These are phyloP conservation scores for Sclerurus mexicanus DNA, from an alignment of 2,113 vertebrate species.

Conservation along the genomic window DNA sequence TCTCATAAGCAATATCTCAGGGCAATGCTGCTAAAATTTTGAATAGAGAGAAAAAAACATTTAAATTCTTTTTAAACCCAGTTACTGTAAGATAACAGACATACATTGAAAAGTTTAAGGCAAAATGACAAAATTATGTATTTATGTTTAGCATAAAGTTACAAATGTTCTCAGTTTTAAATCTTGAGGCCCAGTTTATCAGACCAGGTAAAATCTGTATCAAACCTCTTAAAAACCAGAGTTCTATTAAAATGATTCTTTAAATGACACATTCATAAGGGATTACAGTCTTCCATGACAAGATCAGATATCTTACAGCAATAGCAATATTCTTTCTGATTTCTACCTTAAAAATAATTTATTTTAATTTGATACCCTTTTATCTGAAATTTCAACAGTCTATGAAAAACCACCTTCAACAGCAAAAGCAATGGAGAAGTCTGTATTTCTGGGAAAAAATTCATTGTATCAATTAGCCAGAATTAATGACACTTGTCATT, in stretches of 20 bases:
- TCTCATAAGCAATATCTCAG: not conserved
- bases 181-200: not conserved
- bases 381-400: not conserved
- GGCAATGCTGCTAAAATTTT: constrained; percentile 18
- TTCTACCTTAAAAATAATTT: not conserved
- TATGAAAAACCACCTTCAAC: not conserved
- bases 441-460: not conserved
- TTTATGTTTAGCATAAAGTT: not conserved
- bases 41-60: not conserved
- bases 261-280: not conserved
- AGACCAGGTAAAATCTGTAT: not conserved
- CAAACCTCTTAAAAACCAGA: not conserved
- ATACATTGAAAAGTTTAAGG: not conserved
- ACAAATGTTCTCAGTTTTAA: not conserved
- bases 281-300: not conserved
- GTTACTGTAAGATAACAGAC: not conserved
- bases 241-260: not conserved
- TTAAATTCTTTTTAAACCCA: not conserved
- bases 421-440: not conserved
- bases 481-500: not conserved
- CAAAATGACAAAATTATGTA: not conserved
- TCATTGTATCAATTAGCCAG: not conserved
- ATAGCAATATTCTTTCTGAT: not conserved
- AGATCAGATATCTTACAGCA: not conserved
- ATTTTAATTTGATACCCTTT: not conserved